Evolutionary conservation across 2,888 invertebrate genomes (phyloP), one percentile per base, ranked within the genome.

Genomic region (Orthonevra nobilis): DNA sequence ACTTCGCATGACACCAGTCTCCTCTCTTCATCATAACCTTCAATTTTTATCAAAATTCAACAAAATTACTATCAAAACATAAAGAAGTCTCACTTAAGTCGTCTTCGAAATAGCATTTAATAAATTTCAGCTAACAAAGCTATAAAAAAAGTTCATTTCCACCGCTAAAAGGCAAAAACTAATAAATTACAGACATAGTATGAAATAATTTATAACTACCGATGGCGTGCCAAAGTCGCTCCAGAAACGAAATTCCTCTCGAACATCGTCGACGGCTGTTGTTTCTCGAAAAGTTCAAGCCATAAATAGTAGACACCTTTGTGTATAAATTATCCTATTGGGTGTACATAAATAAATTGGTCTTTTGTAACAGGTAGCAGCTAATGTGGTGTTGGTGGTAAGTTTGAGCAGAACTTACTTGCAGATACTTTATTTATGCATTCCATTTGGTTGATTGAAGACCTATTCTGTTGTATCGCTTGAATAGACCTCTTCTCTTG

Each of bases 361-460:
- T 60, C 68, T 54, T 46, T 68, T 52, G 60, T 74, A 74, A 74
- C 68, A 74, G 74, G 66, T 73, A 38, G 60, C n/a, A n/a, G n/a
- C 44, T 38, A n/a, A 20, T 30, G 32, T 23, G 12, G 36, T 44
- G 17, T 28, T 32, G 17, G 23, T 30, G 28, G 12, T 46, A 15
- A n/a, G n/a, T n/a, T n/a, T n/a, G n/a, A n/a, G n/a, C n/a, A n/a
- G n/a, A n/a, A n/a, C n/a, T n/a, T 23, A 23, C 23, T 23, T 4
- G 23, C 23, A 5, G n/a, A n/a, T n/a, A 23, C 3, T 38, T 38
- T 15, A 38, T 38, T 38, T 38, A 38, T 38, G 12, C 38, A 38
- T 6, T 19, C 17, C n/a, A n/a, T 48, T 48, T 30, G n/a, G 17
- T 17, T 30, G 30, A 30, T 19, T 30, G 30, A 48, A 48, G 5